These are phyloP conservation scores for Eilema griseolum DNA, from an alignment of 2,888 invertebrate species.

Conservation along the genomic window DNA sequence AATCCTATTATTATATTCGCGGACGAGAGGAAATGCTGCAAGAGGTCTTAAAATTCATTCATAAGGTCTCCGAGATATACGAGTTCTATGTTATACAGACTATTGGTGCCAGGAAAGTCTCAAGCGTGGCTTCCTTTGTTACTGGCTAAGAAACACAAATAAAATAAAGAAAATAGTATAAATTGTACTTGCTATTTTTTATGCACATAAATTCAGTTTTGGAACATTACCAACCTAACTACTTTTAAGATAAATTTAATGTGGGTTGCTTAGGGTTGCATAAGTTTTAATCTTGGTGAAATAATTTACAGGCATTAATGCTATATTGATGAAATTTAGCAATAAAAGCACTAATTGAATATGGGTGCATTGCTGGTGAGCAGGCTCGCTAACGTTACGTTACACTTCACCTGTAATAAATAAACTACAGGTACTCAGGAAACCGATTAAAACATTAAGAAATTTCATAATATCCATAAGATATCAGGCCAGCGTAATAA, in stretches of 20 bases:
- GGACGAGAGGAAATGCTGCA: no score
- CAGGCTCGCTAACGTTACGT: not conserved
- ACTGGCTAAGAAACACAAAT: not conserved
- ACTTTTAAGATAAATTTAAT: not conserved
- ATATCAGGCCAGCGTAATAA: not conserved
- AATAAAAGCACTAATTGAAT: not conserved
- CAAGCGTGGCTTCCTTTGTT: not conserved
- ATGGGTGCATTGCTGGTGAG: not conserved
- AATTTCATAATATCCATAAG: not conserved
- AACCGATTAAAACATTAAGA: not conserved
- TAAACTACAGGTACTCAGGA: not conserved
- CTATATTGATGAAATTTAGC: not conserved
- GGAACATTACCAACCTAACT: conserved; percentile 1
- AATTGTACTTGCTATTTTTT: not conserved
- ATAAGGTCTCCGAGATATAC: not conserved
- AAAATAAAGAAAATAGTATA: not conserved
- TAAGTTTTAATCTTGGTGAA: not conserved
- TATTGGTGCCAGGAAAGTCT: not conserved
- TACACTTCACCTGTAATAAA: not conserved
- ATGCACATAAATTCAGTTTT: not conserved
- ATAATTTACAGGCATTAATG: not conserved
- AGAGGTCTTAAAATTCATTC: no score
- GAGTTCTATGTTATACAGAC: not conserved
- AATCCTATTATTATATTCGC: no score
- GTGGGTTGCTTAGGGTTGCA: not conserved